Base-by-base conservation (phyloP, 2,113 vertebrate genomes). In the Coracopsis vasa region DNA sequence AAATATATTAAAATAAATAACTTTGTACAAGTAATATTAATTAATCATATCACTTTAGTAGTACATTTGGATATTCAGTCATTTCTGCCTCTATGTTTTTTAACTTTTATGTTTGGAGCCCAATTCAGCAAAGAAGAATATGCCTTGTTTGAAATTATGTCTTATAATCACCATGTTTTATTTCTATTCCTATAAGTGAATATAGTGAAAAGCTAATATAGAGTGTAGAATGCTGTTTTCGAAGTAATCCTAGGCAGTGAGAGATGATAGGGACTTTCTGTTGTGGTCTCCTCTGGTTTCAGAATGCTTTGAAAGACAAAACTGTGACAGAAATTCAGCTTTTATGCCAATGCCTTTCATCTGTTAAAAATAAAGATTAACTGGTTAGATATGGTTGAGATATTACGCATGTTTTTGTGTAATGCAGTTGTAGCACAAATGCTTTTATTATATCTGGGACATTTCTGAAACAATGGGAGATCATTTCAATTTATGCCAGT, bases 1-100 rank as follows among this genome's bases (percentile, higher is more conserved):
- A 96, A 95, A 95, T 94, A 47, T 29, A 79, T 95, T 93, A 93
- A 89, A 96, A 92, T 95, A 89, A 90, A 85, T 95, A 93, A 61
- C 33, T 85, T 91, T 44, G 9, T 51, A 58, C 27, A 25, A 75
- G 41, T 84, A 83, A 60, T 91, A 81, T 17, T 66, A 82, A 96
- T 50, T 75, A 92, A 64, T 91, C 51, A 29, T 18, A 19, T 91
- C 8, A 2, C 13, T 74, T 83, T 35, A 74, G 65, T 23, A 39
- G 20, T 1, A 72, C 35, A 41, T 77, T 84, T 89, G 19, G 44
- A 64, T 86, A 51, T 19, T 90, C 4, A 7, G 19, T 56, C 81
- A 75, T 94, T 90, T 90, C 48, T 70, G 20, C 28, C 27, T 75
- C 4, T 29, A 3, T 21, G 8, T 29, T 37, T 77, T 86, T 54